Conservation (phyloP, 2,888 invertebrate species). For the Cephus spinipes region DNA sequence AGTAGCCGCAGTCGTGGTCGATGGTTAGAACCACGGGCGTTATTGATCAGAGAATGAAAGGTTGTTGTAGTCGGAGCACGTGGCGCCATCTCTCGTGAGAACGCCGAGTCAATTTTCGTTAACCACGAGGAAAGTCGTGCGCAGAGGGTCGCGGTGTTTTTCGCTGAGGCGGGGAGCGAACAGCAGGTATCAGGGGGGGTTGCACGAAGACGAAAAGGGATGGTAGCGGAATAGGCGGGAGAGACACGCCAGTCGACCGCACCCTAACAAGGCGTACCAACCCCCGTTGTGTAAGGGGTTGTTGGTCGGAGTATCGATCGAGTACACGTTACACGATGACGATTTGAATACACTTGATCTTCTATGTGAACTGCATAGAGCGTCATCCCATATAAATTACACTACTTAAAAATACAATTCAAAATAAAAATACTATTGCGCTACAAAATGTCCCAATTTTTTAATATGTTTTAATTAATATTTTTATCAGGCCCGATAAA, state of each 20-base stretch:
- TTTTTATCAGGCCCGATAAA: not conserved
- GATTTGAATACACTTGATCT: not conserved
- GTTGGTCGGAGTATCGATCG: slow-evolving; percentile 17
- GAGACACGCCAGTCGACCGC: slow-evolving; percentile 50
- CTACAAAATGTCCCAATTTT: not conserved
- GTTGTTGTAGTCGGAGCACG: slow-evolving; percentile 31
- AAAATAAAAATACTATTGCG: not conserved
- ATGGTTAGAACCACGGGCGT: not conserved
- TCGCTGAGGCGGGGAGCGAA: slow-evolving; percentile 25
- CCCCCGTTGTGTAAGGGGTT: slow-evolving; percentile 29
- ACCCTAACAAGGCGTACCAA: slow-evolving; percentile 45
- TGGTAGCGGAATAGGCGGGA: slow-evolving; percentile 32
- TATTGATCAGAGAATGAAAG: slow-evolving; percentile 35
- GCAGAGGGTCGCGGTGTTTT: not conserved
- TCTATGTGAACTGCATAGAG: not conserved
- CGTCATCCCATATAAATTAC: not conserved
- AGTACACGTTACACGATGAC: slow-evolving; percentile 19
- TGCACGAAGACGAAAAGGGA: not conserved
- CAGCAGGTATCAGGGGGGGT: slow-evolving; percentile 12
- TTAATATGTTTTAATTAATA: not conserved
- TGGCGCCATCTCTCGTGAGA: slow-evolving; percentile 62
- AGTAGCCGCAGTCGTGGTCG: not conserved
- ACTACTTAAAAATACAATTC: not conserved
- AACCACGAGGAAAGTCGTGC: slow-evolving; percentile 12
- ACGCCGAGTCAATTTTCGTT: slow-evolving; percentile 47